Conservation (phyloP, 1,140 invertebrate species). For the Microplitis mediator region DNA sequence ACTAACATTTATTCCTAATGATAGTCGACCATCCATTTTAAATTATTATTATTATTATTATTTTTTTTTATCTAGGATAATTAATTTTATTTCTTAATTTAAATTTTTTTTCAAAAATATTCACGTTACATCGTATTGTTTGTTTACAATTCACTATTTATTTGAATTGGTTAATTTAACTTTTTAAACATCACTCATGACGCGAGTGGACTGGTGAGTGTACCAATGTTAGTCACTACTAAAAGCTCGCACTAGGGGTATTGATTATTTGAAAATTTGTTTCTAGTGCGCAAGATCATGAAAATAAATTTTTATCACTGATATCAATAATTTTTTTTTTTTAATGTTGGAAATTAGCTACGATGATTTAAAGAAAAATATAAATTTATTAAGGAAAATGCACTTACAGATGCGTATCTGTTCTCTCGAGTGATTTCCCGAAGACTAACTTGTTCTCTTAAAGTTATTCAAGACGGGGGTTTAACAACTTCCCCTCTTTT, state of each 20-base stretch:
- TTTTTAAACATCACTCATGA: no score
- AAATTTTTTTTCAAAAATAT: neutral
- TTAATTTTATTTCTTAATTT: neutral
- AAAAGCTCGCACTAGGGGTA: constrained; percentile 37
- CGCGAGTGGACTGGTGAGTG: neutral
- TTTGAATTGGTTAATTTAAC: no score
- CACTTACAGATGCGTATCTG: no score
- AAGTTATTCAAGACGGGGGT: no score
- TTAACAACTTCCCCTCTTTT: no score
- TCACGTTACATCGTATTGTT: neutral
- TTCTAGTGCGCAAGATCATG: constrained; percentile 44
- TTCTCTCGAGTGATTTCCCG: no score
- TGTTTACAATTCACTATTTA: neutral
- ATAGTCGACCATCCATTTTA: constrained; percentile 43
- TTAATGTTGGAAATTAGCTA: neutral
- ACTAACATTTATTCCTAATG: constrained; percentile 49
- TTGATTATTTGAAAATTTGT: constrained; percentile 45
- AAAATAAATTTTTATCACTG: neutral
- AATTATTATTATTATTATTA: neutral
- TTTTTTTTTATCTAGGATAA: neutral
- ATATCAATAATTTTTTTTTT: neutral
- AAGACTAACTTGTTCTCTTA: no score
- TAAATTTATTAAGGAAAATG: no score
- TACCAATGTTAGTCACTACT: neutral
- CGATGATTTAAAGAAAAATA: no score